Evolutionary conservation across 2,113 vertebrate species (phyloP).

Genomic region (Tursiops truncatus): DNA sequence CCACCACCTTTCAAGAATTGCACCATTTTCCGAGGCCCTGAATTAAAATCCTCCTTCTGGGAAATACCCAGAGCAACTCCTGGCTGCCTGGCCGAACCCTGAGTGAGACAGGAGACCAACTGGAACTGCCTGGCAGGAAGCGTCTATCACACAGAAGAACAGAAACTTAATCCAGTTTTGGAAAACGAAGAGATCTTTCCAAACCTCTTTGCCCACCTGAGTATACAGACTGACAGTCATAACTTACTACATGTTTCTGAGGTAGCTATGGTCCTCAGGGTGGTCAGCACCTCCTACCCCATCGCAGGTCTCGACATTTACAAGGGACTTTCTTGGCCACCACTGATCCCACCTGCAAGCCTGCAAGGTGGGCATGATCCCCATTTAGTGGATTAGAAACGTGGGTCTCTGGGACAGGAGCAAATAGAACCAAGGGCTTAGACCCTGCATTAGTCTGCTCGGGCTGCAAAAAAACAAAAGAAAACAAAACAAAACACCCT

Average conservation of each 20-base stretch:
- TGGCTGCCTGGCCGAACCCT: neutral
- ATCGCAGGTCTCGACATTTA: accelerated
- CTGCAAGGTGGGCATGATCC: accelerated
- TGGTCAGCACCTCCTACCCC: neutral
- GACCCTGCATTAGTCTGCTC: neutral
- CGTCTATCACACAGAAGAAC: neutral
- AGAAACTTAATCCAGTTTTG: neutral
- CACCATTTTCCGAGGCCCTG: neutral
- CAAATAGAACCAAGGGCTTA: accelerated
- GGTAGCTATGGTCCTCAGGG: too few species aligned
- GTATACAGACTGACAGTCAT: accelerated
- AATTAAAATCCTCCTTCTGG: neutral
- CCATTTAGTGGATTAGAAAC: neutral
- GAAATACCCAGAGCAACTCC: neutral
- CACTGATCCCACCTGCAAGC: neutral
- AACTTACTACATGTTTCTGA: accelerated
- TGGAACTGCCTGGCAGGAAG: too few species aligned
- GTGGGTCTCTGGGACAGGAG: neutral
- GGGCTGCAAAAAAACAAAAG: accelerated
- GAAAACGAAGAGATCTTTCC: neutral
- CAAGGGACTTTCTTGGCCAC: neutral
- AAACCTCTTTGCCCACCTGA: neutral
- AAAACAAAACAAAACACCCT: too few species aligned
- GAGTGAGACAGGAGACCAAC: neutral
- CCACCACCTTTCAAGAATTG: neutral